A percentile compares a stretch with the other conserved stretches of the same genome.
Evolutionary conservation across 2,113 vertebrate genomes (phyloP).

Genomic region (Eurystomus gularis): DNA sequence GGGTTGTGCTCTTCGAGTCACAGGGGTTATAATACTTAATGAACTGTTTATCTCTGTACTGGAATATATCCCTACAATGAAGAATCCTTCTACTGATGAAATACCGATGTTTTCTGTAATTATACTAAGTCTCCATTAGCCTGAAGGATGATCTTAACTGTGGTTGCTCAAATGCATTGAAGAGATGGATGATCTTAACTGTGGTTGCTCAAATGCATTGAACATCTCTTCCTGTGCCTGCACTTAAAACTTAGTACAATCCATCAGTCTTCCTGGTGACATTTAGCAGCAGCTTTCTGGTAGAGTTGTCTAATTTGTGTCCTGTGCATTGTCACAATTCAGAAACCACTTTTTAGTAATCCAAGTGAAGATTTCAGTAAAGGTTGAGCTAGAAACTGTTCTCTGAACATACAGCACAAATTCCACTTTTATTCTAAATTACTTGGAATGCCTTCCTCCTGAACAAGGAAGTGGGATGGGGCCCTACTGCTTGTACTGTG

Average conservation of each 20-base stretch:
- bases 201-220: background rate
- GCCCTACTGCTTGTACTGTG: background rate
- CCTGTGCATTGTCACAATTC: background rate
- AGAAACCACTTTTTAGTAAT: background rate
- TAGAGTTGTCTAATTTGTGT: background rate
- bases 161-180: background rate
- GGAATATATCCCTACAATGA: background rate
- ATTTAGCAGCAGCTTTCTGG: background rate
- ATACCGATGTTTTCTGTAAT: background rate
- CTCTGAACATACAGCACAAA: background rate
- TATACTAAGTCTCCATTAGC: background rate
- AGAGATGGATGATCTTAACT: background rate
- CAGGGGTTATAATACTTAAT: background rate
- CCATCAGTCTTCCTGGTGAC: background rate
- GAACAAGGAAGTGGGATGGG: background rate
- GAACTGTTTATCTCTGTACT: background rate
- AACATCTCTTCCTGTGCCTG: background rate
- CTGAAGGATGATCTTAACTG: background rate
- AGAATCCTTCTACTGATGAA: background rate
- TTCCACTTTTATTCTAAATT: background rate
- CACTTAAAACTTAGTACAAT: background rate
- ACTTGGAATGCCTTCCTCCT: background rate
- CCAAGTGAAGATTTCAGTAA: background rate
- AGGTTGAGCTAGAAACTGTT: background rate
- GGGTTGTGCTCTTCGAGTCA: background rate